Conservation (phyloP, 2,113 vertebrate species). For the Pterocles gutturalis region DNA sequence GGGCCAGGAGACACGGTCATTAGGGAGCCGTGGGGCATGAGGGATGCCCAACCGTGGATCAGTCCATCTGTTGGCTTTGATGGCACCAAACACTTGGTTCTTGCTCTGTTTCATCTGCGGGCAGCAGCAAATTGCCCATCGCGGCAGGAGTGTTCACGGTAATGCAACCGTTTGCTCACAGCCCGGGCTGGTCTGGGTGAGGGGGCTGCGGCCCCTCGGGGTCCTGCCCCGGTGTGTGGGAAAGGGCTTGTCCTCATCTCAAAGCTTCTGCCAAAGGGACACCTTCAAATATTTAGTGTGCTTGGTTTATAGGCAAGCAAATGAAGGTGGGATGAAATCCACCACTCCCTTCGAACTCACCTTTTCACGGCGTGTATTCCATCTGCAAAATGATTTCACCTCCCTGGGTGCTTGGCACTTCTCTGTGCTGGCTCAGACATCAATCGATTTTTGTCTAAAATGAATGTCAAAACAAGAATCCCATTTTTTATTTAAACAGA, state of each 20-base stretch:
- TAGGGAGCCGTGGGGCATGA: neutral
- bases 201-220: neutral
- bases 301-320: neutral
- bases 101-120: neutral
- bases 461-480: neutral
- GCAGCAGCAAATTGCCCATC: neutral
- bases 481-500: neutral
- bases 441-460: neutral
- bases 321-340: neutral
- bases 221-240: neutral
- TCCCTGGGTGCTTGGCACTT: neutral
- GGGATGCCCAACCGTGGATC: neutral
- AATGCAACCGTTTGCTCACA: accelerated
- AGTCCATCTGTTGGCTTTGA: neutral
- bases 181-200: neutral
- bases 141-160: neutral
- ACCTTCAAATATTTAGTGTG: neutral
- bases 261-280: neutral
- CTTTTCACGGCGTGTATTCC: neutral
- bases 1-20: accelerated
- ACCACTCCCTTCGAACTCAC: neutral
- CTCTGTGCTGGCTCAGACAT: neutral
- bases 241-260: neutral
- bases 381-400: neutral
- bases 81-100: neutral